phyloP scores from a whole-genome alignment of 2,888 invertebrate species.

The Lasioglossum morio region DNA sequence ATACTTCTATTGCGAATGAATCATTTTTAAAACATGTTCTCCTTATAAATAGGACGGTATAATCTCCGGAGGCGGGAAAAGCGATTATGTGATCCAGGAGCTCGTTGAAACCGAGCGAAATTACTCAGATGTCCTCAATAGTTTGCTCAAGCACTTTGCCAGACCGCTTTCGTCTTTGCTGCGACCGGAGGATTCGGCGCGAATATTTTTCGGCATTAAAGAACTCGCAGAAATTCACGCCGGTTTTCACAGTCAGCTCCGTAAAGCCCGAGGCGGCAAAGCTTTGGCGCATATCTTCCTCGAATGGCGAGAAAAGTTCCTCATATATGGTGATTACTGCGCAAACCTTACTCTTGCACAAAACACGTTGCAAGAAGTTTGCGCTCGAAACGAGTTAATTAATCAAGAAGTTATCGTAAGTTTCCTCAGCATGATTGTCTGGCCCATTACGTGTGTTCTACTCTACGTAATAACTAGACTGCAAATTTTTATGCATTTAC shows the following conservation, averaged over 20 bases:
- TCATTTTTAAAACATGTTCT: not conserved
- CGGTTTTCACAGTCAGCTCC: conserved; percentile 92
- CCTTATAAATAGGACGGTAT: conserved; percentile 72
- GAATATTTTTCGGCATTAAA: conserved; percentile 96
- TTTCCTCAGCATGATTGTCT: conserved; percentile 50
- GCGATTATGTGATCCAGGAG: conserved; percentile 97
- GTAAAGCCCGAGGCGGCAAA: conserved; percentile 89
- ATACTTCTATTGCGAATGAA: not conserved
- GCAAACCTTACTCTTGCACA: conserved; percentile 97
- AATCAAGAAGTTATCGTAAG: conserved; percentile 90
- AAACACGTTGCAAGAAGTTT: conserved; percentile 91
- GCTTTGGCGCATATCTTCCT: conserved; percentile 91
- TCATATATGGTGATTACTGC: conserved; percentile 98
- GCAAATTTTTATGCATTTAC: too few species aligned
- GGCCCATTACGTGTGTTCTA: not conserved
- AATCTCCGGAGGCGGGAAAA: conserved; percentile 88
- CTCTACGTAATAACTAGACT: not conserved
- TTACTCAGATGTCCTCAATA: conserved; percentile 96
- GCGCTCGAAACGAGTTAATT: conserved; percentile 88
- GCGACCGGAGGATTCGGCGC: conserved; percentile 90
- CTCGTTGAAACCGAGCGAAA: conserved; percentile 98
- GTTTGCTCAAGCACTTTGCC: conserved; percentile 92
- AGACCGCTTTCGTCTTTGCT: conserved; percentile 90
- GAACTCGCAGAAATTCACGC: conserved; percentile 94
- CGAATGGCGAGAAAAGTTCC: conserved; percentile 94